These are phyloP conservation scores for Ostrea denselamellosa DNA, from an alignment of 1,140 invertebrate genomes.

Conservation along the genomic window DNA sequence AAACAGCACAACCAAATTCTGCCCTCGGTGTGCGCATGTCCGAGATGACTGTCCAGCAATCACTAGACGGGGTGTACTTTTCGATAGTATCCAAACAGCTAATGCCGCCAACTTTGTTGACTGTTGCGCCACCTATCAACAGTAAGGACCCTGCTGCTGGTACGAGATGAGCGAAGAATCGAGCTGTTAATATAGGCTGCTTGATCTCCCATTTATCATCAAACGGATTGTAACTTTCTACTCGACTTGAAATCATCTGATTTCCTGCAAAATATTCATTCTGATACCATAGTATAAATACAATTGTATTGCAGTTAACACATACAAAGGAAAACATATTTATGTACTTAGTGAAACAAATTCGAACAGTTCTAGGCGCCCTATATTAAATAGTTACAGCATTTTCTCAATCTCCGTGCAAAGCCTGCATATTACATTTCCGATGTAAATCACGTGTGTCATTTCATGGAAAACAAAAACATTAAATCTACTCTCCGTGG, in stretches of 20 bases:
- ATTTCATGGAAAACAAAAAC: no score
- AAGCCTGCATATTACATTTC: no score
- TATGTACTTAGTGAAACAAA: no score
- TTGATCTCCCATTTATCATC: conserved; percentile 64
- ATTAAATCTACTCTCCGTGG: no score
- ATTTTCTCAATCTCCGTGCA: no score
- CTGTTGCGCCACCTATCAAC: conserved; percentile 64
- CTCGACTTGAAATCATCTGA: conserved; percentile 59
- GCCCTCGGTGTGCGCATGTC: conserved; percentile 78
- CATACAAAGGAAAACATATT: no score
- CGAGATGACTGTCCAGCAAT: conserved; percentile 80
- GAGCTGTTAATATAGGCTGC: conserved; percentile 57
- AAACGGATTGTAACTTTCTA: conserved; percentile 63
- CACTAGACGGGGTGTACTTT: conserved; percentile 79
- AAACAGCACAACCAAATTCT: conserved; percentile 59
- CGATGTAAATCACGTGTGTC: no score
- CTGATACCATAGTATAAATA: neutral
- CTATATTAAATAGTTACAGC: no score
- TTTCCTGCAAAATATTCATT: conserved; percentile 51
- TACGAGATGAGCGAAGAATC: conserved; percentile 61
- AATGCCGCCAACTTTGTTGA: conserved; percentile 56
- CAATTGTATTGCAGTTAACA: no score
- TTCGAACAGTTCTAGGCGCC: no score
- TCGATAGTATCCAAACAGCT: conserved; percentile 63
- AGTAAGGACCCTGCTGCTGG: conserved; percentile 53